Evolutionary conservation across 2,888 invertebrate species (phyloP), one percentile per base, ranked within the genome.

Genomic region (Hedya salicella): DNA sequence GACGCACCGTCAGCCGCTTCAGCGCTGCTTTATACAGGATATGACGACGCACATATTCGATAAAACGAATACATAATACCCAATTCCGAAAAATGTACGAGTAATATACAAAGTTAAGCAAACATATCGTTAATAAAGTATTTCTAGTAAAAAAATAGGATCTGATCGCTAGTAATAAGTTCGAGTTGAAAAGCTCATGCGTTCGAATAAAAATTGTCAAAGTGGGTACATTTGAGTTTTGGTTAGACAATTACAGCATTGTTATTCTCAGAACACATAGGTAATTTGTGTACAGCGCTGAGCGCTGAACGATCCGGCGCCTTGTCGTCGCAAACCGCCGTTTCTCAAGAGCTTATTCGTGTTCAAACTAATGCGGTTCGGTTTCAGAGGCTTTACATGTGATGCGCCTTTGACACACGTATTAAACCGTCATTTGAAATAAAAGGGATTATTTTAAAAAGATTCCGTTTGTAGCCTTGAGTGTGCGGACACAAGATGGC

Each of bases 301-400:
- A 30, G 80, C 79, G 75, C 73, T 75, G 74, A 72, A 74, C 73
- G 73, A 70, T 64, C 69, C 69, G 78, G 80, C 80, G 57, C 57
- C 32, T 40, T 81, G 83, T 84, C 83, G 79, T 76, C 84, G 80
- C 80, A 81, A 80, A 80, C 84, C 84, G 77, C 81, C 69, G 79
- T 77, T 82, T 85, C 85, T 81, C 82, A 85, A 89, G 84, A 89
- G 90, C 89, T 87, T 89, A 88, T 86, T 87, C 88, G 78, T 90
- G 89, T 89, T 83, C 79, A 76, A 83, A 87, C 86, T 88, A 88
- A 89, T 86, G 85, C 80, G 80, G 78, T 81, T 83, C 77, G 82
- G 84, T 86, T 86, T 81, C 79, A 81, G 78, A 77, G 79, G 81
- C 79, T 87, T 85, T 79, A 46, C 60, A 65, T 57, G 78, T 78